These are phyloP conservation scores for Mus musculus DNA, from an alignment of 2,113 vertebrate species.

Conservation along the genomic window GRCm39 chr17:24643501-24644000, in stretches of 20 bases:
- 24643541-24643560: not conserved
- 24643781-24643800: not conserved
- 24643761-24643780: no score
- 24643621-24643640: not conserved
- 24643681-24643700: not conserved
- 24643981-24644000: not conserved
- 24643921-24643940: not conserved
- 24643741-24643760: no score
- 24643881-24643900: not conserved
- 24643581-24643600: not conserved
- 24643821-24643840: not conserved
- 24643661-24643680: no score
- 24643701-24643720: not conserved
- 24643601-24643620: no score
- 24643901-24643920: not conserved
- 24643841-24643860: not conserved
- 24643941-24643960: not conserved
- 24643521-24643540: not conserved
- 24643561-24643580: not conserved
- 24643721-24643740: not conserved
- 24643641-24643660: not conserved
- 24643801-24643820: not conserved
- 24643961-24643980: not conserved
- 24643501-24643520: constrained; percentile 97
- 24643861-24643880: not conserved